Evolutionary conservation across 2,113 vertebrate genomes (phyloP).

Genomic region (Anarhynchus alexandrinus): DNA sequence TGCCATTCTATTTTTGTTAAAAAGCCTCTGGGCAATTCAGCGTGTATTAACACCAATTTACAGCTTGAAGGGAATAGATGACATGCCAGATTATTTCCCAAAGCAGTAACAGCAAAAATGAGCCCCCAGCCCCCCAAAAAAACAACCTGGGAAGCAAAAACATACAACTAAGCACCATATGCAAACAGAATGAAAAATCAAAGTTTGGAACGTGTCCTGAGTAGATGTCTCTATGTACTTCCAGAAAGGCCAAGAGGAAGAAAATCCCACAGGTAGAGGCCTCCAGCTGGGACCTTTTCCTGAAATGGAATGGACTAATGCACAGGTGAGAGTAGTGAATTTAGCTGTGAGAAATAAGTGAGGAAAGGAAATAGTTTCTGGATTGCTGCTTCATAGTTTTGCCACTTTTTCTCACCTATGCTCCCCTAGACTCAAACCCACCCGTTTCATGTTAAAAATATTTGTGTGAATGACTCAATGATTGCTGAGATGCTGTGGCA

Average conservation of each 20-base stretch:
- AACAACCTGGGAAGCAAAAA: neutral
- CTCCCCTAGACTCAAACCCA: neutral
- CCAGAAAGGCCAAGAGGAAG: constrained; percentile 68
- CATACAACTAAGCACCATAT: neutral
- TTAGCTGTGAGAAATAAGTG: constrained; percentile 1
- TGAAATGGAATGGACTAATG: constrained; percentile 66
- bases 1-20: neutral
- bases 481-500: neutral
- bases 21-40: neutral
- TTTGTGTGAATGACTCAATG: neutral
- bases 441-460: neutral
- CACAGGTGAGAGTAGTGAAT: constrained; percentile 58
- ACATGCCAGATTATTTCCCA: neutral
- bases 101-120: neutral
- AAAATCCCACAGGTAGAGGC: constrained; percentile 67
- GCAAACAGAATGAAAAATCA: constrained; percentile 25
- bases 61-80: neutral
- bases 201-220: constrained; percentile 45
- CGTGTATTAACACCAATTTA: neutral
- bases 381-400: neutral
- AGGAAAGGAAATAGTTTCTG: constrained; percentile 23
- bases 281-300: constrained; percentile 65
- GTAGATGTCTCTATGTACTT: constrained; percentile 63
- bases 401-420: neutral
- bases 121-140: neutral